A percentile compares a stretch with the other conserved stretches of the same genome.
Conservation (phyloP, 2,888 invertebrate genomes). For the Dendrolimus houi region DNA sequence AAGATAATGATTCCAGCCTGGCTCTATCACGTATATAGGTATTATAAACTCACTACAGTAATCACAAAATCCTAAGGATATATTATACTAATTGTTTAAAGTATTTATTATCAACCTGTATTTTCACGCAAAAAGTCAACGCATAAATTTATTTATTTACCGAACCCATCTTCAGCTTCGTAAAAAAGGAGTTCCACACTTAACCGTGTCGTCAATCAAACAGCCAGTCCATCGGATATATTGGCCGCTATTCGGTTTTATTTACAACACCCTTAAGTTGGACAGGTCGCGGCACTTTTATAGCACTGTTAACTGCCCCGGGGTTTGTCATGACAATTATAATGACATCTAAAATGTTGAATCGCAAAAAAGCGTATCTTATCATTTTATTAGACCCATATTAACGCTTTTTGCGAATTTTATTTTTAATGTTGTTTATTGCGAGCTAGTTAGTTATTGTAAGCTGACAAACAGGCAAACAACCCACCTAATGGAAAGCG, state of each 20-base stretch:
- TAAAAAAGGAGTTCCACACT: neutral
- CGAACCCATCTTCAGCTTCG: neutral
- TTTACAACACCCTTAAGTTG: conserved; percentile 33
- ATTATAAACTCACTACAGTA: too few species aligned
- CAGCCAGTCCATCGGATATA: conserved; percentile 31
- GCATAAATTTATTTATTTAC: too few species aligned
- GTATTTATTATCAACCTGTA: too few species aligned
- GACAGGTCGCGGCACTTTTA: conserved; percentile 32
- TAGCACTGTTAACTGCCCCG: conserved; percentile 26
- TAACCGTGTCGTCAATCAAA: conserved; percentile 28
- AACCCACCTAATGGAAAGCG: too few species aligned
- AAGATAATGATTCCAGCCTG: too few species aligned
- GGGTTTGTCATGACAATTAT: conserved; percentile 41
- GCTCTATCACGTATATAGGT: too few species aligned
- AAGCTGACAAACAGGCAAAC: too few species aligned
- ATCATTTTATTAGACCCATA: conserved; percentile 17
- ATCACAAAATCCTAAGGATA: too few species aligned
- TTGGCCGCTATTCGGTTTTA: conserved; percentile 45
- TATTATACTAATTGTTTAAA: too few species aligned
- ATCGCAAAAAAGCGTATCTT: conserved; percentile 27
- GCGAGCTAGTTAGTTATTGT: too few species aligned
- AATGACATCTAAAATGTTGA: conserved; percentile 36
- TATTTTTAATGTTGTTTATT: too few species aligned
- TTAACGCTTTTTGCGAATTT: conserved; percentile 4
- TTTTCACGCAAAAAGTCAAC: too few species aligned